Evolutionary conservation across 2,888 invertebrate genomes (phyloP).

Genomic region (Folsomia candida): DNA sequence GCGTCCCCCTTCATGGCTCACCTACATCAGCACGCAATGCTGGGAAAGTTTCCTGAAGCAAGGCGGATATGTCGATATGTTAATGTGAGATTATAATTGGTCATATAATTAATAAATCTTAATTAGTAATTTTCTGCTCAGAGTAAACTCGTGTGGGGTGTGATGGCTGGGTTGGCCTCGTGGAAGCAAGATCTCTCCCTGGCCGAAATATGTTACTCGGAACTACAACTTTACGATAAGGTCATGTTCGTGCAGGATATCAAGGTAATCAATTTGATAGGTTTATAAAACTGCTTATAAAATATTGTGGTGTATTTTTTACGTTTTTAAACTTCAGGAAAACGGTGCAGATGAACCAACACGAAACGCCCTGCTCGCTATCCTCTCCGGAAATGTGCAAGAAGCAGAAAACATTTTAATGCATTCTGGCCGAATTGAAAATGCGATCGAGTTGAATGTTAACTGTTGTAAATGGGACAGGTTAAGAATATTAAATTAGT

Average conservation of each 20-base stretch:
- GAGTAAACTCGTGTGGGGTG: slow-evolving; percentile 75
- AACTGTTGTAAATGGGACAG: slow-evolving; percentile 72
- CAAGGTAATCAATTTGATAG: slow-evolving; percentile 60
- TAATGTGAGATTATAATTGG: slow-evolving; percentile 56
- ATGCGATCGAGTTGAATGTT: slow-evolving; percentile 70
- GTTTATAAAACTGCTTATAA: background rate
- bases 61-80: slow-evolving; percentile 72
- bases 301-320: background rate
- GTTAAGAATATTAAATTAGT: slow-evolving; percentile 53
- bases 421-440: slow-evolving; percentile 65
- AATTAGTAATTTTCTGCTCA: slow-evolving; percentile 21
- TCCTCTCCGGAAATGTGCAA: slow-evolving; percentile 66
- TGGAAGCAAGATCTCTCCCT: slow-evolving; percentile 80
- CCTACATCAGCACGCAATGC: slow-evolving; percentile 69
- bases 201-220: slow-evolving; percentile 93
- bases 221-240: slow-evolving; percentile 81
- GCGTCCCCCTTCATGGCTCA: slow-evolving; percentile 66
- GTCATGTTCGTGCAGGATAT: slow-evolving; percentile 80
- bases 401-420: slow-evolving; percentile 72
- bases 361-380: slow-evolving; percentile 66
- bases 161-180: slow-evolving; percentile 86
- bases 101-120: slow-evolving; percentile 2
- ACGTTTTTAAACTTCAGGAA: slow-evolving; percentile 11
- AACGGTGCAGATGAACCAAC: slow-evolving; percentile 56
- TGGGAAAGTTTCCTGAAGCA: slow-evolving; percentile 80